Base-by-base conservation (phyloP, 2,888 invertebrate genomes). In the Chymomyza amoena region DNA sequence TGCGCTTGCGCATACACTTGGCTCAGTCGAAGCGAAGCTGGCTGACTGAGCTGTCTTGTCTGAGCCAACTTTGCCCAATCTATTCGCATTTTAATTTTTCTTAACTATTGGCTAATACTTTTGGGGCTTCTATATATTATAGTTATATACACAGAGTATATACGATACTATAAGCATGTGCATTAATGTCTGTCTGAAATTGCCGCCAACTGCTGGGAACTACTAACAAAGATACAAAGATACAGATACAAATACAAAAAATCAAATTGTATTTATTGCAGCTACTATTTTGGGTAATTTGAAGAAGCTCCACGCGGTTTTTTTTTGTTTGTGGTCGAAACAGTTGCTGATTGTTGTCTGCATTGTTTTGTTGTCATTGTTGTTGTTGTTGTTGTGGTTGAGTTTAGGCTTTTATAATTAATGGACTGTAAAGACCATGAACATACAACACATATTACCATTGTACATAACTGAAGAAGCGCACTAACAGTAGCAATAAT, bases 81-180 rank as follows among this genome's bases (percentile, higher is more conserved):
- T 79, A 73, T 80, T 80, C 80, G 82, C 82, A 82, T 84, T 81
- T 86, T 73, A 79, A 85, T 84, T 79, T 81, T 85, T 84, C 84
- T 85, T 77, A 85, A 85, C 80, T 82, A 85, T 86, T 86, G 85
- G 75, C 77, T 77, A 87, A 86, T 76, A 72, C 75, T 68, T 72
- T 80, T 71, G 73, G 72, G 76, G 64, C 73, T 70, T 71, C 64
- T 54, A 52, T 51, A 18, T 20, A 54, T 4, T 45, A 45, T 45
- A 39, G 28, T 28, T 28, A 32, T 32, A 32, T 32, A 32, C 32
- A 32, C 7, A 32, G 7, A 32, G 32, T 32, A 32, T 32, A 32
- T 32, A 32, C 32, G 20, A 20, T 32, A 32, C 39, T 13, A 36
- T 13, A 45, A 32, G 32, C 7, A 32, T 32, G 32, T 45, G 39